Evolutionary conservation across 2,797 vertebrate genomes (phyloP), one percentile per base, ranked within the genome.

Genomic region (Hybognathus amarus): DNA sequence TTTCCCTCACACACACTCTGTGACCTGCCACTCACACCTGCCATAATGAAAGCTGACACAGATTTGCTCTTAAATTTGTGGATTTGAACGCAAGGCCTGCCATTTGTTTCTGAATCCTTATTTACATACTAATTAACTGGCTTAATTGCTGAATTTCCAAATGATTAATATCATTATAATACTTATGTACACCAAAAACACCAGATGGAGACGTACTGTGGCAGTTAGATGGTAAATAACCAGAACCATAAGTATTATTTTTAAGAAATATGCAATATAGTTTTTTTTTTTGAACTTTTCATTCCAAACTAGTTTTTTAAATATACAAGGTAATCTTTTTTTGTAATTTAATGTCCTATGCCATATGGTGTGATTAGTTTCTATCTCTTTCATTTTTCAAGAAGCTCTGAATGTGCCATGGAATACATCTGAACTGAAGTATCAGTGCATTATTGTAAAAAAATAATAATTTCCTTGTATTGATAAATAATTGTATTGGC

Each of bases 91-190:
- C 83, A 86, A 73, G 40, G 73, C 83, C 79, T 80, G 86, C 85
- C 87, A 82, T 45, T n/a, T 79, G 85, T 88, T 82, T 85, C 77
- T 85, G 56, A 67, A 76, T 88, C 84, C 85, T 87, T 90, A 86
- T 91, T 91, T 91, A 86, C 91, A 90, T 85, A 87, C 71, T 89
- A 89, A 85, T 90, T 89, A 90, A 77, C 84, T 67, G 83, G 80
- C 82, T 86, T 89, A 90, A 90, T 88, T 86, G 87, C 87, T 83
- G 82, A 79, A 87, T 90, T 89, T 87, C 84, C 81, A 83, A 56
- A 83, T 83, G 75, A 85, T 87, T 89, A 88, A 87, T 89, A 86
- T 84, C 77, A 88, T 88, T 88, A 87, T 80, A 75, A 86, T 86
- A 79, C 77, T 82, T 80, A 81, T 87, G 81, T 79, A 83, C 64